Evolutionary conservation across 2,888 invertebrate species (phyloP), one percentile per base, ranked within the genome.

Genomic region (Apodemia mormo): DNA sequence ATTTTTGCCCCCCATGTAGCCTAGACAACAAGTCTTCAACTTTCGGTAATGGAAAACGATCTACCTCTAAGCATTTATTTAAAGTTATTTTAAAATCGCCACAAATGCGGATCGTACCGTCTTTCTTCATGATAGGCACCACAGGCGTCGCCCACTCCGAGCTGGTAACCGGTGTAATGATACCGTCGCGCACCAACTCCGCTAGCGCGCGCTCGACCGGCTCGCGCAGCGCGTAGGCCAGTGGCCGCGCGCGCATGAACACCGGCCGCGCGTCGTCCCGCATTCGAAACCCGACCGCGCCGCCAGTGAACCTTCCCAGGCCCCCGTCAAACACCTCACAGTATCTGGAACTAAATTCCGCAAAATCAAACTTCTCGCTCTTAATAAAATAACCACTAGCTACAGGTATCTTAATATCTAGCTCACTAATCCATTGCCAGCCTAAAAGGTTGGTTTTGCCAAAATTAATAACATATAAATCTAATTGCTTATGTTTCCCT

Each of bases 371-470:
- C 45, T 10, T 45, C 12, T 8, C 12, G 8, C 12, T n/a, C n/a
- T 45, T 45, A 10, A 12, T 45, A 45, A 10, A 45, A 10, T 12
- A 12, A 45, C 45, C 8, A 10, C 12, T 12, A 45, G 12, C 45
- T 45, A 45, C 12, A 45, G 68, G 33, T 0, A 75, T 65, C 9
- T 68, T 29, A 45, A 77, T 76, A n/a, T 71, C 9, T 67, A 78
- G 70, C 65, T 76, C 76, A 0, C 66, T 6, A 10, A 76, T 22
- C 74, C 77, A 77, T 14, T 73, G 75, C 8, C 77, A 71, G 1
- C 76, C 75, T 1, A 77, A 43, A 61, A 76, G 67, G 0, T 69
- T 71, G 0, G 78, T 76, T 1, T 72, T 76, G 7, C 75, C 77
- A 1, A 58, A 54, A 3, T 73, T 54, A 6, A 76, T 72, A 1